Evolutionary conservation across 1,140 invertebrate genomes (phyloP).

Genomic region (Amyelois transitella): DNA sequence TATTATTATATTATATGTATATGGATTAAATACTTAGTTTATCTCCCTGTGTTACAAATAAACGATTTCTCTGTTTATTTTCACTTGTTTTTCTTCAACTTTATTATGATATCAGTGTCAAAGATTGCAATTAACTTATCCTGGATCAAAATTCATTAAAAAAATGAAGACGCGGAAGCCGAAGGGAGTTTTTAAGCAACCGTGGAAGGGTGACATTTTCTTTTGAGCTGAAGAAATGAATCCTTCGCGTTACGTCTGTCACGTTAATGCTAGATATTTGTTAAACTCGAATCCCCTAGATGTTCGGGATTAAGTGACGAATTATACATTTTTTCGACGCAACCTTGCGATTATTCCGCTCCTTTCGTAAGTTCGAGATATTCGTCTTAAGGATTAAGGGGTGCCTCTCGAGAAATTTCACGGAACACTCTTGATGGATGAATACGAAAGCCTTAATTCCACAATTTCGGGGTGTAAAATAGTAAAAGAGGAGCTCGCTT

Average conservation of each 20-base stretch:
- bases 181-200: neutral
- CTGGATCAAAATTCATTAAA: neutral
- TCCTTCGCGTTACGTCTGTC: conserved; percentile 35
- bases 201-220: neutral
- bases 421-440: conserved; percentile 62
- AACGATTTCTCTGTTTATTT: too few species aligned
- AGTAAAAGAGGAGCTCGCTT: conserved; percentile 36
- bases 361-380: conserved; percentile 62
- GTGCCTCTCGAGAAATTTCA: conserved; percentile 57
- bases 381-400: conserved; percentile 66
- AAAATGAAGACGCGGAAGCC: neutral
- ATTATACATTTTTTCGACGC: conserved; percentile 67
- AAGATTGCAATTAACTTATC: too few species aligned
- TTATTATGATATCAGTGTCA: too few species aligned
- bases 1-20: too few species aligned
- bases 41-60: too few species aligned
- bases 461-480: conserved; percentile 54
- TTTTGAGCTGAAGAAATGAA: neutral
- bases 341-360: conserved; percentile 61
- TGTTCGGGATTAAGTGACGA: conserved; percentile 61
- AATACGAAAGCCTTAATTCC: conserved; percentile 59
- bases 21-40: too few species aligned
- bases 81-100: too few species aligned
- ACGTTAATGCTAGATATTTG: conserved; percentile 56
- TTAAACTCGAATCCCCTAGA: conserved; percentile 41